Conservation (phyloP, 1,140 invertebrate species). For the Cydia strobilella region DNA sequence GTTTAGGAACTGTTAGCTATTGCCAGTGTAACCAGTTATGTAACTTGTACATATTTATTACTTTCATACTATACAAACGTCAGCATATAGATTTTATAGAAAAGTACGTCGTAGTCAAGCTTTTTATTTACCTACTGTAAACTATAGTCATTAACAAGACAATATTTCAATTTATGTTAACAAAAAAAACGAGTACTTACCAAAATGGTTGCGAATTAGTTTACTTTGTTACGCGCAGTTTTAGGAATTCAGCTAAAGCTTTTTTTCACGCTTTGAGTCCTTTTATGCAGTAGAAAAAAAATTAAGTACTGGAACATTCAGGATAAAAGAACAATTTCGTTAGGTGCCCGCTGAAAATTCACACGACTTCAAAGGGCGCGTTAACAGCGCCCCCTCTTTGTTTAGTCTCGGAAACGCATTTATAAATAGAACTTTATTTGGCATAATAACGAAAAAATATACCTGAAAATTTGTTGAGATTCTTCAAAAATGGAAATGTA, state of each 20-base stretch:
- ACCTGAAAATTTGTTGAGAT: neutral
- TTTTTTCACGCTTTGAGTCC: constrained; percentile 62
- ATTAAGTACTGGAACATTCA: constrained; percentile 64
- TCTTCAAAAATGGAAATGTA: too few relatives aligned
- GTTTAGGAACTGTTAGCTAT: neutral
- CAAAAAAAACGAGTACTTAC: too few relatives aligned
- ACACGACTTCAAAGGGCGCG: constrained; percentile 73
- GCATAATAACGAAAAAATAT: neutral
- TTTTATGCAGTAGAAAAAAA: constrained; percentile 56
- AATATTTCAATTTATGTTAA: too few relatives aligned
- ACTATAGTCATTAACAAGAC: too few relatives aligned
- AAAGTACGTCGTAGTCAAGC: too few relatives aligned
- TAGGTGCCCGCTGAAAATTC: constrained; percentile 72
- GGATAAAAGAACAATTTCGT: constrained; percentile 75
- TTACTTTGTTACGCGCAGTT: constrained; percentile 15
- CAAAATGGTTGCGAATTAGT: neutral
- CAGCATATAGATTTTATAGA: too few relatives aligned
- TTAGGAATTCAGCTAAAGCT: constrained; percentile 44
- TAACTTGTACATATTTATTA: too few relatives aligned
- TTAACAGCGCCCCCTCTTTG: constrained; percentile 68
- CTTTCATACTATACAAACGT: too few relatives aligned
- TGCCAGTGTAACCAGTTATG: too few relatives aligned
- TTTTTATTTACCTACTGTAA: too few relatives aligned
- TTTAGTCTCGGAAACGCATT: constrained; percentile 58
- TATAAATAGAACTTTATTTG: constrained; percentile 8